phyloP scores from a whole-genome alignment of 2,797 vertebrate species.

The Danionella dracula region DNA sequence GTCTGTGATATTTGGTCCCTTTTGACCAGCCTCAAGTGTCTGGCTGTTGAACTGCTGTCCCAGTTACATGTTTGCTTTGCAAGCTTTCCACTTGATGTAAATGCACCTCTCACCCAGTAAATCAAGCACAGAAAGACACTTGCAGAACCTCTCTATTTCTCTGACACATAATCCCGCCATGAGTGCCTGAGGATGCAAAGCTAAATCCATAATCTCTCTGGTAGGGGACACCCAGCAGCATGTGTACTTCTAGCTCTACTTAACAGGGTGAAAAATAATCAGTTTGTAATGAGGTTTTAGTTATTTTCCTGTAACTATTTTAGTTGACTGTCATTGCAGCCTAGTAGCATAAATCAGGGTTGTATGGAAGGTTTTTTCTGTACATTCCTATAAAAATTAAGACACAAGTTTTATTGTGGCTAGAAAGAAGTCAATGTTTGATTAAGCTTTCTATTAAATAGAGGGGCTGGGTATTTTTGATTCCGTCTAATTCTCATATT shows the following conservation, averaged over 20 bases:
- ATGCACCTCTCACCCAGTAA: constrained; percentile 27
- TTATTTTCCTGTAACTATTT: background rate
- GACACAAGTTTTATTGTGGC: too few species aligned
- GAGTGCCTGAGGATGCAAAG: constrained; percentile 15
- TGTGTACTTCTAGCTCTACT: constrained; percentile 15
- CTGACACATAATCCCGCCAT: constrained; percentile 22
- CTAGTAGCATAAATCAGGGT: background rate
- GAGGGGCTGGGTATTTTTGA: too few species aligned
- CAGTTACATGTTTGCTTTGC: too few species aligned
- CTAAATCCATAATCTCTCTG: constrained; percentile 27
- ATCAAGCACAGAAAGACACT: constrained; percentile 50
- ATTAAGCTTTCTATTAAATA: too few species aligned
- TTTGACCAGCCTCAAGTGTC: too few species aligned
- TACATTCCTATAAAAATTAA: background rate
- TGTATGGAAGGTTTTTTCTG: background rate
- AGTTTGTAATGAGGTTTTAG: constrained; percentile 20
- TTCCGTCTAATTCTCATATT: too few species aligned
- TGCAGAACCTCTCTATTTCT: constrained; percentile 44
- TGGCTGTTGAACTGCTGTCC: too few species aligned
- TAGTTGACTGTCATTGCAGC: background rate
- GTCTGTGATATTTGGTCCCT: too few species aligned
- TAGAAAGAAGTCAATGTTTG: too few species aligned
- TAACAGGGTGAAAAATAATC: constrained; percentile 25
- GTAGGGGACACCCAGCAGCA: constrained; percentile 6
- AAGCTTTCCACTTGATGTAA: too few species aligned